Percentiles rank a stretch among this genome's conserved stretches.
Evolutionary conservation across 2,888 invertebrate species (phyloP).

Genomic region (Drosophila macrospina): DNA sequence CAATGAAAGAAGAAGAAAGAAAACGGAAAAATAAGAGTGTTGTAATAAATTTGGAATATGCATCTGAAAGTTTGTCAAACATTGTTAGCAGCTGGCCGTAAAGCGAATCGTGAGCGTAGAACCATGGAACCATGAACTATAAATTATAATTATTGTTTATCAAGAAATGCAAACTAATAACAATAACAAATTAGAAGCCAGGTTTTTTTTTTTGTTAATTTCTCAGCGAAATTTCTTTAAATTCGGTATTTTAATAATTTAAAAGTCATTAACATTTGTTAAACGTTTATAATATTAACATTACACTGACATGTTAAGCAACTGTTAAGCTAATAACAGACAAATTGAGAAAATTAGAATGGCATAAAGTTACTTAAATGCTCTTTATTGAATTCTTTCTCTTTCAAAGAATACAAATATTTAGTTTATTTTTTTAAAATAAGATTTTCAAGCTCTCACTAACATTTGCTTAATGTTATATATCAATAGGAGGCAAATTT

Average conservation of each 20-base stretch:
- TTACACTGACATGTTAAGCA: too few relatives aligned
- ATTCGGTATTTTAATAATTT: background rate
- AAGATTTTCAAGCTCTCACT: too few relatives aligned
- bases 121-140: background rate
- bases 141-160: background rate
- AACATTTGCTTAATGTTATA: too few relatives aligned
- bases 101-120: background rate
- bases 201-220: background rate
- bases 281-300: background rate
- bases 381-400: too few relatives aligned
- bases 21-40: conserved; percentile 65
- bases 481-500: too few relatives aligned
- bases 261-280: background rate
- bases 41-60: conserved; percentile 12
- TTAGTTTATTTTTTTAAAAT: too few relatives aligned
- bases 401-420: too few relatives aligned
- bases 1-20: conserved; percentile 64
- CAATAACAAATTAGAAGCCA: background rate
- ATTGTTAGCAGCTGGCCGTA: conserved; percentile 3
- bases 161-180: background rate
- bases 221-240: background rate
- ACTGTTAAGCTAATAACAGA: too few relatives aligned
- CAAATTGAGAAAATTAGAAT: too few relatives aligned
- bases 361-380: too few relatives aligned
- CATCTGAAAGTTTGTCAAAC: conserved; percentile 10